Percentiles rank a stretch among this genome's conserved stretches.
phyloP scores from a whole-genome alignment of 2,113 vertebrate genomes.

The Crotalus helleri region DNA sequence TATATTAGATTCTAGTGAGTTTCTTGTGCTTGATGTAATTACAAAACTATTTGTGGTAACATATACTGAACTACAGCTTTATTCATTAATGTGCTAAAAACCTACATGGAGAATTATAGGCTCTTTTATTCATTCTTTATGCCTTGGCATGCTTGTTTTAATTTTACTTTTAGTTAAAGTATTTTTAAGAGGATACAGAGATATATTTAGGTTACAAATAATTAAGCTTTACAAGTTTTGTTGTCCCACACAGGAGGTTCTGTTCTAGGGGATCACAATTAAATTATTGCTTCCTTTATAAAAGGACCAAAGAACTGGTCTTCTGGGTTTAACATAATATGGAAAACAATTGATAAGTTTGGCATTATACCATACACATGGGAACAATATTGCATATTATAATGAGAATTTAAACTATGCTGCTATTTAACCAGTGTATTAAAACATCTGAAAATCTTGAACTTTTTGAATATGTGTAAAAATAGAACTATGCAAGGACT shows the following conservation, averaged over 20 bases:
- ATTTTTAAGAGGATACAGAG: background rate
- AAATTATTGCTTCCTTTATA: slow-evolving; percentile 3
- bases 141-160: background rate
- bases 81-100: slow-evolving; percentile 5
- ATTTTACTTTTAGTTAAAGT: slow-evolving; percentile 9
- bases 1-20: background rate
- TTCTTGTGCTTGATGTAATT: slow-evolving; percentile 4
- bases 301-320: background rate
- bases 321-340: background rate
- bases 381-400: background rate
- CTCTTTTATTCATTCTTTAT: background rate
- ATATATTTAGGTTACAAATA: background rate
- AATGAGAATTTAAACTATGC: background rate
- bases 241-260: background rate
- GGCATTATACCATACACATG: background rate
- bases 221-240: background rate
- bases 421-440: background rate
- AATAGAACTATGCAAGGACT: background rate
- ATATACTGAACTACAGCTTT: background rate
- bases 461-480: background rate
- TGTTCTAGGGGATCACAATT: background rate
- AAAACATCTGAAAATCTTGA: background rate
- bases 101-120: background rate
- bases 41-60: slow-evolving; percentile 1
- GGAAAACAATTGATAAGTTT: background rate